Conservation (phyloP, 2,888 invertebrate species). For the Metellina segmentata region DNA sequence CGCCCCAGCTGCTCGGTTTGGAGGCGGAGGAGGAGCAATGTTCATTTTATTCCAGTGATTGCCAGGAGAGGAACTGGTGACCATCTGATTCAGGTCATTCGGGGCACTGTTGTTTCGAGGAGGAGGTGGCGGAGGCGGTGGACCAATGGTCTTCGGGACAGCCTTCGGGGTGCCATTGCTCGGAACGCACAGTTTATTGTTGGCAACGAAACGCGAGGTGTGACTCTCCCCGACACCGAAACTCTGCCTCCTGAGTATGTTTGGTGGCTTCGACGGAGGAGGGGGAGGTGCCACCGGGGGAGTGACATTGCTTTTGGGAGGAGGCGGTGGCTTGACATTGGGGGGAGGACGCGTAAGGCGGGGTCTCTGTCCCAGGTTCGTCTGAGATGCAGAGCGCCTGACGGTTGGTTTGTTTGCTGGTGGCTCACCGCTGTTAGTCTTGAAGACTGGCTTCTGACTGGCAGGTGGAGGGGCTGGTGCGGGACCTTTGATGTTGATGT, state of each 20-base stretch:
- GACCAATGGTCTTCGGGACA: slow-evolving; percentile 42
- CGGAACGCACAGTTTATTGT: slow-evolving; percentile 50
- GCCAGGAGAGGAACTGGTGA: slow-evolving; percentile 47
- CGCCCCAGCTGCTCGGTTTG: slow-evolving; percentile 40
- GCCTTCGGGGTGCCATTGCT: slow-evolving; percentile 48
- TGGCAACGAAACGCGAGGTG: slow-evolving; percentile 57
- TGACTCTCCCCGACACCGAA: slow-evolving; percentile 78
- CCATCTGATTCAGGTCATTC: slow-evolving; percentile 66
- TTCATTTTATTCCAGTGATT: slow-evolving; percentile 73
- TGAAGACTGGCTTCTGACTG: slow-evolving; percentile 84
- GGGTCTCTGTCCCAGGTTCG: slow-evolving; percentile 60
- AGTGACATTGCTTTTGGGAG: slow-evolving; percentile 82
- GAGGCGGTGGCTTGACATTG: slow-evolving; percentile 84
- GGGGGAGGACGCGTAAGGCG: slow-evolving; percentile 78
- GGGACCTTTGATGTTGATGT: slow-evolving; percentile 86
- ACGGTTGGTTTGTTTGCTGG: slow-evolving; percentile 31
- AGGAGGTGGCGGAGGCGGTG: slow-evolving; percentile 68
- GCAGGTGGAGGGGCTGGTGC: slow-evolving; percentile 90
- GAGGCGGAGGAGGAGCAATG: slow-evolving; percentile 72
- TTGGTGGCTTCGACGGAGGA: slow-evolving; percentile 77
- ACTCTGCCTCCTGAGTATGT: slow-evolving; percentile 77
- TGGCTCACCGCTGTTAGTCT: slow-evolving; percentile 35
- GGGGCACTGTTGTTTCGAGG: slow-evolving; percentile 72
- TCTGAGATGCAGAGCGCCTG: slow-evolving; percentile 66
- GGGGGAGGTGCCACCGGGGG: slow-evolving; percentile 73